Evolutionary conservation across 1,140 invertebrate genomes (phyloP).

Genomic region (Tetramorium parvispinum): DNA sequence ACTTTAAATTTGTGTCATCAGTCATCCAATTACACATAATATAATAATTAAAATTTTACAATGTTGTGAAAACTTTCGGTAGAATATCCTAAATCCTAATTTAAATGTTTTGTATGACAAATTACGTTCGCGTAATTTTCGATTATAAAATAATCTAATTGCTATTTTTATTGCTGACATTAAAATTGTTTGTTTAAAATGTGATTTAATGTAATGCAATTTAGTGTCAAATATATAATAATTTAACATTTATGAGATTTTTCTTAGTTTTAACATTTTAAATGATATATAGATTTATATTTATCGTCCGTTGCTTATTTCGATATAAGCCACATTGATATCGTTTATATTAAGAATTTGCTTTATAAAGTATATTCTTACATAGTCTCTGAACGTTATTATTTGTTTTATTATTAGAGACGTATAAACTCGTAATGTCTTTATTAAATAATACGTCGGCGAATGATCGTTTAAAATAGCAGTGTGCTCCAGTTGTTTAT

Average conservation of each 20-base stretch:
- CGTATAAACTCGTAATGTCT: not conserved
- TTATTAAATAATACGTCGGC: not conserved
- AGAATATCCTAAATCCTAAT: not conserved
- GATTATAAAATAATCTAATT: no score
- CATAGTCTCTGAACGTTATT: not conserved
- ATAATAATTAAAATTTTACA: not conserved
- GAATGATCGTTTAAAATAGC: not conserved
- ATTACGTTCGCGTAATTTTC: not conserved
- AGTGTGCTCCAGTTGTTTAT: not conserved
- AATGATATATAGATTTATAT: not conserved
- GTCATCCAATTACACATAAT: not conserved
- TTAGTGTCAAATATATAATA: not conserved
- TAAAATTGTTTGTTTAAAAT: not conserved
- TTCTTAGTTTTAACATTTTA: not conserved
- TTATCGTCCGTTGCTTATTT: not conserved
- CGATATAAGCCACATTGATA: not conserved
- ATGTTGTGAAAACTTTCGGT: not conserved
- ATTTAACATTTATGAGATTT: not conserved
- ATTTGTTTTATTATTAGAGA: conserved; percentile 8
- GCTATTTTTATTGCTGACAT: not conserved
- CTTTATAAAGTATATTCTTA: not conserved
- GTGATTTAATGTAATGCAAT: not conserved
- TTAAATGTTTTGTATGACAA: not conserved
- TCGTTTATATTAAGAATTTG: not conserved
- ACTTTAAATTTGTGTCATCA: conserved; percentile 10